Percentiles rank a stretch among this genome's conserved stretches.
phyloP scores from a whole-genome alignment of 2,113 vertebrate species.

The Bos javanicus region DNA sequence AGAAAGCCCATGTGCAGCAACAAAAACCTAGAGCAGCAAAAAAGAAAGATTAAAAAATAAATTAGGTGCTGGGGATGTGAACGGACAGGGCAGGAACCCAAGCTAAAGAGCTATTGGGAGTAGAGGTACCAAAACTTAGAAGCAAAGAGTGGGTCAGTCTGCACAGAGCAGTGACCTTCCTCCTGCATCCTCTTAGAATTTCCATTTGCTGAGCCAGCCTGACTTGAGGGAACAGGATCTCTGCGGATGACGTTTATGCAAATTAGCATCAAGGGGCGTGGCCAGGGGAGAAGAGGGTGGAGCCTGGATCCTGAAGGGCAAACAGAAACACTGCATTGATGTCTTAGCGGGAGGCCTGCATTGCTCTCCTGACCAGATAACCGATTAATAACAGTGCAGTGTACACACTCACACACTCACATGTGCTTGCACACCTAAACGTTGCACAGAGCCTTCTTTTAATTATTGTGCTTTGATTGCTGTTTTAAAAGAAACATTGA shows the following conservation, averaged over 20 bases:
- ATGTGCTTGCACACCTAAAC: not conserved
- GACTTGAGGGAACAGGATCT: not conserved
- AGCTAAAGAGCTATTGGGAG: not conserved
- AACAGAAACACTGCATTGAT: not conserved
- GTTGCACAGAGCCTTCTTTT: not conserved
- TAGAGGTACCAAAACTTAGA: not conserved
- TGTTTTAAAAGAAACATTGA: not conserved
- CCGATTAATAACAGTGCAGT: too few relatives aligned
- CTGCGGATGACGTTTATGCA: not conserved
- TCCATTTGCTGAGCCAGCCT: not conserved
- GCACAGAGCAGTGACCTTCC: not conserved
- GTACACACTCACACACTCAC: not conserved
- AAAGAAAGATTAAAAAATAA: not conserved
- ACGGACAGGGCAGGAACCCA: not conserved
- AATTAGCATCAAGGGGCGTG: not conserved
- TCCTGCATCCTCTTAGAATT: not conserved
- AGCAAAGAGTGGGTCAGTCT: not conserved
- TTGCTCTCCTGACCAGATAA: not conserved
- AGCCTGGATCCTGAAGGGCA: not conserved
- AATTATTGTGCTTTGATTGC: not conserved
- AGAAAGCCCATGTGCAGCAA: not conserved
- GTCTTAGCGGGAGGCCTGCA: fast-evolving
- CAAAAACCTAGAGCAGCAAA: not conserved
- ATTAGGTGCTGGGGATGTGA: not conserved
- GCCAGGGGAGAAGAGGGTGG: not conserved